Percentiles rank a stretch among this genome's conserved stretches.
Evolutionary conservation across 2,797 vertebrate species (phyloP).

Genomic region (Thripadectes ignobilis): DNA sequence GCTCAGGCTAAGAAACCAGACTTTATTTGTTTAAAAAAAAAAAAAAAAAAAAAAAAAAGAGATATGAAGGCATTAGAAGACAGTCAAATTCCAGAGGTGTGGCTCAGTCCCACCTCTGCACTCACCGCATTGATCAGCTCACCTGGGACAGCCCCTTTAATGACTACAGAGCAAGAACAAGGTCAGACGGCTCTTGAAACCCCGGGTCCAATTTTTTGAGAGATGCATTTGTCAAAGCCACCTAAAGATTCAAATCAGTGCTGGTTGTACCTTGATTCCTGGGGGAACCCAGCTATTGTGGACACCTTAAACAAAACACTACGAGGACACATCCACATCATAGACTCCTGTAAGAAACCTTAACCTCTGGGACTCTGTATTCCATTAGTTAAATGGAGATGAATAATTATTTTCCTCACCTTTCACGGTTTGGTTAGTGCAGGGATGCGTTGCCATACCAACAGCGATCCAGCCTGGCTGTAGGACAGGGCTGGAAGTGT

Average conservation of each 20-base stretch:
- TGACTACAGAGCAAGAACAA: neutral
- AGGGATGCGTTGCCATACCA: slow-evolving; percentile 58
- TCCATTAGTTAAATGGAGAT: slow-evolving; percentile 30
- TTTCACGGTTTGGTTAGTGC: slow-evolving; percentile 36
- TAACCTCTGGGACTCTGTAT: neutral
- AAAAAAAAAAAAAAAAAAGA: too few relatives aligned
- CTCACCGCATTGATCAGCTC: neutral
- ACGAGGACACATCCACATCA: neutral
- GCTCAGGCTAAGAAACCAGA: neutral
- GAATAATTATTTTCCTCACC: slow-evolving; percentile 56
- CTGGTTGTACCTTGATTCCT: neutral
- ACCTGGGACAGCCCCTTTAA: neutral
- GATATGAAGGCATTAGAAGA: neutral
- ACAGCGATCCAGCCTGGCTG: neutral
- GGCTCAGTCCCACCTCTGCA: neutral
- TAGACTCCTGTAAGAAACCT: neutral
- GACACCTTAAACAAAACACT: neutral
- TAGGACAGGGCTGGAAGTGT: slow-evolving; percentile 16
- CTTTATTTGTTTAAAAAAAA: neutral
- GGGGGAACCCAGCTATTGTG: neutral
- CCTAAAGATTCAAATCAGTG: neutral
- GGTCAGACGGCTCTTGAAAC: neutral
- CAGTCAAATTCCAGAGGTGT: neutral
- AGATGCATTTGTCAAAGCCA: neutral
- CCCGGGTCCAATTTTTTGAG: neutral